Percentiles rank a stretch among this genome's conserved stretches.
Evolutionary conservation across 2,888 invertebrate species (phyloP).

Genomic region (Drosophila demipolita): DNA sequence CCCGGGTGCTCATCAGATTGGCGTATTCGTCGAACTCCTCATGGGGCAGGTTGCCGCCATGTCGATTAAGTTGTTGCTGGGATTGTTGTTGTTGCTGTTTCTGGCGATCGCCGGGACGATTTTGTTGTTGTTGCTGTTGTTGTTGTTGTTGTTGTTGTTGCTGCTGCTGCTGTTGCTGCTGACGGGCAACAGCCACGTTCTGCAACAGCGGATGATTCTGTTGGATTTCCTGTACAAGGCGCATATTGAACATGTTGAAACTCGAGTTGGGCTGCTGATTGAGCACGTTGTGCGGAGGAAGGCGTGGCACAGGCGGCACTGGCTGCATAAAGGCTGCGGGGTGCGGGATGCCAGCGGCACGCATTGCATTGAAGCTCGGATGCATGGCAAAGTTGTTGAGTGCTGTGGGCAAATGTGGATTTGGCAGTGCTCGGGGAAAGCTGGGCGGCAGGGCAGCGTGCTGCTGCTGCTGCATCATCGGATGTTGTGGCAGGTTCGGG

Average conservation of each 20-base stretch:
- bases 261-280: constrained; percentile 74
- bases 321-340: constrained; percentile 75
- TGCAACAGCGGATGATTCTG: constrained; percentile 85
- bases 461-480: constrained; percentile 75
- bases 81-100: constrained; percentile 39
- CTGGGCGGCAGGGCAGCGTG: constrained; percentile 67
- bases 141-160: constrained; percentile 46
- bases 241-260: constrained; percentile 84
- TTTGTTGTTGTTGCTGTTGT: constrained; percentile 62
- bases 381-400: constrained; percentile 85
- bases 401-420: constrained; percentile 83
- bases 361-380: constrained; percentile 84
- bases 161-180: constrained; percentile 50
- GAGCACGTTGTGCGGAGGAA: constrained; percentile 81
- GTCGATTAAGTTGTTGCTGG: constrained; percentile 53
- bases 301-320: constrained; percentile 79
- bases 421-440: constrained; percentile 82
- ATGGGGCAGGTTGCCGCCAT: constrained; percentile 82
- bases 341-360: constrained; percentile 79
- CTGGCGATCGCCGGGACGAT: constrained; percentile 67
- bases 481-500: constrained; percentile 79
- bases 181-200: constrained; percentile 69
- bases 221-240: constrained; percentile 85
- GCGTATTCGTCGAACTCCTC: constrained; percentile 91
- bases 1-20: constrained; percentile 96